Base-by-base conservation (phyloP, 2,888 invertebrate species). In the Omphaloscelis lunosa region DNA sequence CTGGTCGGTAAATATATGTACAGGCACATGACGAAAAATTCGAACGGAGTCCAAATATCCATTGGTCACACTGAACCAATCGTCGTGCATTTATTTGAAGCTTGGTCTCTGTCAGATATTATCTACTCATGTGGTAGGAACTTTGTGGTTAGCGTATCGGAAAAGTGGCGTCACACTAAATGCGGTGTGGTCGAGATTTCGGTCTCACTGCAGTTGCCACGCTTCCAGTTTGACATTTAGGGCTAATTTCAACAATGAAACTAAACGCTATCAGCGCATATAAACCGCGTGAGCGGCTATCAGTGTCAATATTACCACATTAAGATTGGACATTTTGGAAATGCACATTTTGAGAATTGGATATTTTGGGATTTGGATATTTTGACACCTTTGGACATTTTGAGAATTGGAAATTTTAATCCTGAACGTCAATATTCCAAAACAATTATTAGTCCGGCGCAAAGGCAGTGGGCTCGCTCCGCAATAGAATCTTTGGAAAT, bases 141-240 rank as follows among this genome's bases (percentile, higher is more conserved):
- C 70, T 23, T 15, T 72, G 77, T 17, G 53, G 72, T 77, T 56
- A 48, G 29, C 62, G 39, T 56, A 23, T 23, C 72, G 53, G 45
- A 39, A 56, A 48, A 48, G 45, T 62, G 80, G 72, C 45, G 61
- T 63, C 48, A 71, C 62, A 15, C 29, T 63, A 48, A 72, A 29
- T 4, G 62, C 20, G 11, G 29, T 39, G 15, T 15, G 56, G 56
- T 63, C 34, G 45, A 39, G 4, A 61, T 45, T 70, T 51, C 15
- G 45, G 15, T 79, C 4, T 34, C 71, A 45, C 34, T 17, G 59
- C 51, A 20, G 70, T 51, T 29, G 20, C 29, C 39, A n/a, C 39
- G 3, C 29, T 17, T 39, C 27, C 27, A 39, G 34, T 27, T 48
- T 41, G 58, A 51, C 11, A n/a, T 41, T 67, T 23, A 29, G 15